phyloP scores from a whole-genome alignment of 2,797 vertebrate species.

The Mastacembelus armatus region DNA sequence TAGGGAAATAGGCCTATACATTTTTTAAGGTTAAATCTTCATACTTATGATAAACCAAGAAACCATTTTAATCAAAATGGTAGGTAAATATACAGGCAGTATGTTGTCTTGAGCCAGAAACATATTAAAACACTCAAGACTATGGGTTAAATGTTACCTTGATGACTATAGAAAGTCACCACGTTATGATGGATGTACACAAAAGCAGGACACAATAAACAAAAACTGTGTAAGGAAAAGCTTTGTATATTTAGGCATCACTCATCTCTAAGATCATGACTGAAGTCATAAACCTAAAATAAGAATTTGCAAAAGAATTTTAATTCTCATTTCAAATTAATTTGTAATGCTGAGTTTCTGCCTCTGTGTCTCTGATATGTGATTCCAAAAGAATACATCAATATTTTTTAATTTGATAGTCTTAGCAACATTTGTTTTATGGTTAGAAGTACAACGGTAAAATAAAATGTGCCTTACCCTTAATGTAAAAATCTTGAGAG shows the following conservation, averaged over 20 bases:
- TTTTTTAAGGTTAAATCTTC: background rate
- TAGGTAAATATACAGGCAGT: background rate
- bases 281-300: background rate
- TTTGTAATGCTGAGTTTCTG: background rate
- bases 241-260: background rate
- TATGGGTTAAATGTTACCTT: background rate
- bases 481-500: constrained; percentile 13
- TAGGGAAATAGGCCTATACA: background rate
- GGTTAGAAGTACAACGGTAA: background rate
- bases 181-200: background rate
- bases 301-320: background rate
- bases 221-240: background rate
- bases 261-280: background rate
- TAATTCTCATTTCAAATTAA: constrained; percentile 2
- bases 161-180: background rate
- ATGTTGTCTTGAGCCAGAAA: background rate
- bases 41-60: background rate
- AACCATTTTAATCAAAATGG: background rate
- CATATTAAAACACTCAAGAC: background rate
- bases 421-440: background rate
- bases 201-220: background rate
- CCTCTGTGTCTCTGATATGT: background rate
- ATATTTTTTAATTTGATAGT: background rate
- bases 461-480: constrained; percentile 52
- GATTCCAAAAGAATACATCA: background rate